A percentile compares a stretch with the other conserved stretches of the same genome.
These are phyloP conservation scores for Erebia palarica DNA, from an alignment of 2,888 invertebrate species.

Conservation along the genomic window DNA sequence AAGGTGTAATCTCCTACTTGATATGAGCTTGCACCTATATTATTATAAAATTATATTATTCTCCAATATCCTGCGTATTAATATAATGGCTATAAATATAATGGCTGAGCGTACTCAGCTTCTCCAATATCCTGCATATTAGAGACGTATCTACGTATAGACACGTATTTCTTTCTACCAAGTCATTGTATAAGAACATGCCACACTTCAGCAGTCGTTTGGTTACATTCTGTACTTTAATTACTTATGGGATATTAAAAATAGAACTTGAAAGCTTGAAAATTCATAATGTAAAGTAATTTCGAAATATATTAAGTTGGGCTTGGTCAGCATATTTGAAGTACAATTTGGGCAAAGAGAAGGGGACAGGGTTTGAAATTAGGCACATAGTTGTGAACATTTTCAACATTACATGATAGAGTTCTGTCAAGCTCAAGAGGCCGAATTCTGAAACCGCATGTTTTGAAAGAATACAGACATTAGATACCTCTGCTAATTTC, in stretches of 20 bases:
- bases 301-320: slow-evolving; percentile 4
- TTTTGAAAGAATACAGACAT: slow-evolving; percentile 55
- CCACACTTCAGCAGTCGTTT: too few relatives aligned
- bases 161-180: too few relatives aligned
- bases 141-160: too few relatives aligned
- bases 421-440: slow-evolving; percentile 43
- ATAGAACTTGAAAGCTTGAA: too few relatives aligned
- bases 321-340: slow-evolving; percentile 1
- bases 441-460: slow-evolving; percentile 36
- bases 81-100: too few relatives aligned
- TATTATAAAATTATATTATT: too few relatives aligned
- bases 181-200: too few relatives aligned
- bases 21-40: not conserved
- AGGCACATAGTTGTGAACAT: slow-evolving; percentile 41
- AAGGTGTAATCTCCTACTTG: not conserved
- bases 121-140: too few relatives aligned
- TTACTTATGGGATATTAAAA: too few relatives aligned
- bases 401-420: slow-evolving; percentile 40
- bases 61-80: too few relatives aligned
- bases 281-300: not conserved
- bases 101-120: too few relatives aligned
- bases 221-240: too few relatives aligned
- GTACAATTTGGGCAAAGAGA: not conserved
- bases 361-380: slow-evolving; percentile 15
- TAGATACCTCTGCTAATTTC: not conserved